A percentile compares a stretch with the other conserved stretches of the same genome.
phyloP scores from a whole-genome alignment of 1,140 invertebrate species.

The Sinella curviseta region DNA sequence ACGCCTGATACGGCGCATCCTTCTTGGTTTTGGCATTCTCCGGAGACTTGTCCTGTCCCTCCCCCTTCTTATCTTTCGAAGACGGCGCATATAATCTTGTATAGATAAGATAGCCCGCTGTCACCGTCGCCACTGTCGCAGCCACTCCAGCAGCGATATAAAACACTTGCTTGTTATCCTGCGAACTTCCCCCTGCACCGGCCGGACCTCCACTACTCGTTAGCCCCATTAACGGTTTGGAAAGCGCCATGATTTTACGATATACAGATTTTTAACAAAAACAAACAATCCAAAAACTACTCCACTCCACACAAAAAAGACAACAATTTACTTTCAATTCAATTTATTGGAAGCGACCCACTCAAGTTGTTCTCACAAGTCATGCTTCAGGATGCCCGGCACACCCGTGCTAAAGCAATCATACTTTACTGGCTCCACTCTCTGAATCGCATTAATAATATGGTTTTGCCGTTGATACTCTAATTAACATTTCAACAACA shows the following conservation, averaged over 20 bases:
- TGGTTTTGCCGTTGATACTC: too few relatives aligned
- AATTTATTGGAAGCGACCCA: too few relatives aligned
- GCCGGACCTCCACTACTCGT: not conserved
- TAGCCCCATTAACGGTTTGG: not conserved
- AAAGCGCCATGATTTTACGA: not conserved
- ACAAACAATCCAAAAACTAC: not conserved
- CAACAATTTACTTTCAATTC: too few relatives aligned
- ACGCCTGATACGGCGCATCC: not conserved
- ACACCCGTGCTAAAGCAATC: too few relatives aligned
- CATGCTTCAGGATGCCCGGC: too few relatives aligned
- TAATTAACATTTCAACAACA: too few relatives aligned
- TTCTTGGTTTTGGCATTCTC: not conserved
- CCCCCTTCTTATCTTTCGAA: not conserved
- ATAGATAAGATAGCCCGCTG: not conserved
- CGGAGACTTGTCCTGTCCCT: not conserved
- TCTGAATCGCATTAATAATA: too few relatives aligned
- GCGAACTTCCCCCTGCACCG: not conserved
- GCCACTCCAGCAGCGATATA: not conserved
- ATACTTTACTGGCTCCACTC: too few relatives aligned
- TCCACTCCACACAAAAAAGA: not conserved
- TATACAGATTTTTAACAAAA: not conserved
- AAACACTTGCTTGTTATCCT: not conserved
- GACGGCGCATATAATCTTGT: not conserved
- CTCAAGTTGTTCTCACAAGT: not conserved
- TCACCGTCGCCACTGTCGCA: not conserved